A percentile compares a stretch with the other conserved stretches of the same genome.
Conservation (phyloP, 2,888 invertebrate genomes). For the Drosophila emarginata region DNA sequence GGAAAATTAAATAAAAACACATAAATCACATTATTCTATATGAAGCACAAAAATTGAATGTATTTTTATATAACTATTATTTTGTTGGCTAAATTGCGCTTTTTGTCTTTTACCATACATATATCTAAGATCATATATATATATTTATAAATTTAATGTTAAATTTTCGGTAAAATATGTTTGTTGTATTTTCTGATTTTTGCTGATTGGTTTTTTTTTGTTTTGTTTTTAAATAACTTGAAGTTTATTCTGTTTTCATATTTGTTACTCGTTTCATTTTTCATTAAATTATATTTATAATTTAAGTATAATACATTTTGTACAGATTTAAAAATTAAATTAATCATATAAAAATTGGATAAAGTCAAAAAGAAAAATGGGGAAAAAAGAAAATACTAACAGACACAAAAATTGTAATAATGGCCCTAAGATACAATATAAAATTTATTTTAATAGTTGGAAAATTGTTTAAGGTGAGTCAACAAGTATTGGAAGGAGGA, state of each 20-base stretch:
- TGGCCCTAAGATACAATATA: constrained; percentile 47
- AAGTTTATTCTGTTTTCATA: constrained; percentile 55
- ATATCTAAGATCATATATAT: constrained; percentile 13
- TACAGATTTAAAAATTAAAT: constrained; percentile 80
- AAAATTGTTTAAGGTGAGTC: constrained; percentile 30
- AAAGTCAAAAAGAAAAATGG: constrained; percentile 46
- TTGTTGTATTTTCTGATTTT: constrained; percentile 22
- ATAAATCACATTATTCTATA: constrained; percentile 28
- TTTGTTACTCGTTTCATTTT: constrained; percentile 15
- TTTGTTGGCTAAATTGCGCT: constrained; percentile 27
- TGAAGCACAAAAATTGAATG: constrained; percentile 31
- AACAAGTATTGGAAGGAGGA: constrained; percentile 54
- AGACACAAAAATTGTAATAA: constrained; percentile 49
- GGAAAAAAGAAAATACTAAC: constrained; percentile 26
- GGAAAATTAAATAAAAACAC: constrained; percentile 29
- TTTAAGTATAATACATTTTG: constrained; percentile 82
- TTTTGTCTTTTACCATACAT: constrained; percentile 37
- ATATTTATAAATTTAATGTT: constrained; percentile 18
- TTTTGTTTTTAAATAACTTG: constrained; percentile 57
- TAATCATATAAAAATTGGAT: constrained; percentile 44
- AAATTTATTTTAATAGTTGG: constrained; percentile 20
- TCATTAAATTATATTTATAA: constrained; percentile 69
- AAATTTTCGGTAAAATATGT: constrained; percentile 33
- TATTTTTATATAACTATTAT: constrained; percentile 27
- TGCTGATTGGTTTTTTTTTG: constrained; percentile 21